A percentile compares a stretch with the other conserved stretches of the same genome.
phyloP scores from a whole-genome alignment of 2,888 invertebrate species.

The Hofmannophila pseudospretella region DNA sequence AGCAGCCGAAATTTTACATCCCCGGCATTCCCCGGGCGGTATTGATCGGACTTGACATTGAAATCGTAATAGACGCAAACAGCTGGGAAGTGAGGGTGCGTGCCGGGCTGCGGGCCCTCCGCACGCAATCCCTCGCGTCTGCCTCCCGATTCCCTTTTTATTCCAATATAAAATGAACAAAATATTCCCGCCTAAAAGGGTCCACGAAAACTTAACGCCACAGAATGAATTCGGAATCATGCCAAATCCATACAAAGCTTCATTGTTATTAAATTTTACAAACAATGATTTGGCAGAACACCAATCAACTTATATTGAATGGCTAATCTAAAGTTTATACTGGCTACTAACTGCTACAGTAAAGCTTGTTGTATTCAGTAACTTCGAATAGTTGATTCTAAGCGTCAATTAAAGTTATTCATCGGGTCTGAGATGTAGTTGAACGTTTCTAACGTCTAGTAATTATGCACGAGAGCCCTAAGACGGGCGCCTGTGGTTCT shows the following conservation, averaged over 20 bases:
- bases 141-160: constrained; percentile 3
- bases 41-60: constrained; percentile 79
- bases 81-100: constrained; percentile 70
- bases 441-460: constrained; percentile 54
- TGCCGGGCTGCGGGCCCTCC: constrained; percentile 32
- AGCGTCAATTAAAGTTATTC: constrained; percentile 52
- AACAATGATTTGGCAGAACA: constrained; percentile 11
- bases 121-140: constrained; percentile 43
- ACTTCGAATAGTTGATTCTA: constrained; percentile 28
- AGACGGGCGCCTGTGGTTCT: constrained; percentile 58
- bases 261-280: constrained; percentile 9
- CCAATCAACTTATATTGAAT: constrained; percentile 7
- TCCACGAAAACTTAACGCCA: background rate
- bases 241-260: constrained; percentile 1
- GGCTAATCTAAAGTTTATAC: constrained; percentile 2
- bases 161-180: constrained; percentile 1
- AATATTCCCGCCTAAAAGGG: background rate
- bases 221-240: constrained; percentile 2
- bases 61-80: constrained; percentile 72
- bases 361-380: constrained; percentile 17
- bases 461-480: constrained; percentile 68
- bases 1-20: constrained; percentile 71
- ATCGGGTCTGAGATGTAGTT: constrained; percentile 47
- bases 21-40: constrained; percentile 68
- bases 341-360: constrained; percentile 9